phyloP scores from a whole-genome alignment of 2,113 vertebrate genomes.

The Candoia aspera region DNA sequence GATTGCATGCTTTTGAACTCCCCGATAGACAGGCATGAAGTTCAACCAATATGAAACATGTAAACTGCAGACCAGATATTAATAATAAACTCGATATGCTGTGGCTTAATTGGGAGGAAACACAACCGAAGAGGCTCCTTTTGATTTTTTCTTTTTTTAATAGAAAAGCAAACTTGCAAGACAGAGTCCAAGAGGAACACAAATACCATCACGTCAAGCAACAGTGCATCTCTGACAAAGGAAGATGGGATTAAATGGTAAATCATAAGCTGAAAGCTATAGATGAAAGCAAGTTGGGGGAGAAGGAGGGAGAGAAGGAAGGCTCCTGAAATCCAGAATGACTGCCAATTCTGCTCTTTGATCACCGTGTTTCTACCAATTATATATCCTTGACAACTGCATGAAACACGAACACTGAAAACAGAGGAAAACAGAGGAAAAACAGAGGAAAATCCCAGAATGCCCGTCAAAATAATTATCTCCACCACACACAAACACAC shows the following conservation, averaged over 20 bases:
- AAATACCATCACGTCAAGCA: neutral
- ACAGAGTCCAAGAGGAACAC: neutral
- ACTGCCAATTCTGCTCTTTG: neutral
- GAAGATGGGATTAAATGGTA: neutral
- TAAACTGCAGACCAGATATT: conserved; percentile 6
- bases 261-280: neutral
- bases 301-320: neutral
- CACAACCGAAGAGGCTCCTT: neutral
- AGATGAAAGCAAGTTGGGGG: neutral
- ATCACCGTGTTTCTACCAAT: conserved; percentile 30
- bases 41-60: conserved; percentile 21
- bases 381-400: conserved; percentile 30
- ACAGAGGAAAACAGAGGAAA: neutral
- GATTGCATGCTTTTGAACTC: neutral
- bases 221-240: conserved; percentile 20
- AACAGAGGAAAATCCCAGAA: neutral
- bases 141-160: neutral
- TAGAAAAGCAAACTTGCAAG: conserved; percentile 17
- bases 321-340: conserved; percentile 15
- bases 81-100: conserved; percentile 22
- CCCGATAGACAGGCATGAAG: neutral
- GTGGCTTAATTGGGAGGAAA: conserved; percentile 25
- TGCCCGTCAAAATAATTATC: neutral
- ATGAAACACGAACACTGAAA: neutral
- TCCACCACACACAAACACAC: neutral